Evolutionary conservation across 37 sponge, comb jelly and placozoan genomes (phyloP), one percentile per base, ranked within the genome.

Genomic region (Theonella swinhoei): DNA sequence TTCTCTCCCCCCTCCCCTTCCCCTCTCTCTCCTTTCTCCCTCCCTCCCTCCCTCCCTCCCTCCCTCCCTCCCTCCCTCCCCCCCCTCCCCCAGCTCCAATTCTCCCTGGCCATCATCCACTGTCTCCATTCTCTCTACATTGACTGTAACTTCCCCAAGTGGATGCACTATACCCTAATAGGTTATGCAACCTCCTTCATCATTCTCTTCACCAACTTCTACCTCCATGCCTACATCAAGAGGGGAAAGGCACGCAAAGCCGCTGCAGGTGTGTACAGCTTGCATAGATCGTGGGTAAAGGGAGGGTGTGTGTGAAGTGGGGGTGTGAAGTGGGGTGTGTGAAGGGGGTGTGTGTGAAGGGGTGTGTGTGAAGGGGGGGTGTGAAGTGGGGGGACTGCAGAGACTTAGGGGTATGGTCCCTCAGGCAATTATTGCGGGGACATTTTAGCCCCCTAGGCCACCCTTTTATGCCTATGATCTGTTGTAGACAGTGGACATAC

Each of bases 121-220:
- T 84, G 85, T 28, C 22, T 67, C 38, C 77, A 90, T 64, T 87
- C 93, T 22, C 79, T 95, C 35, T 87, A 87, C 85, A 92, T 87
- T 69, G 90, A 87, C 78, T 95, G 96, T 67, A 83, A 89, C 80
- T 95, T 92, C 78, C 93, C 96, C 22, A 92, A 88, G 67, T 92
- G 96, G 93, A 95, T 95, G 93, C 92, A 95, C 64, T 87, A 81
- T 68, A 87, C 88, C 34, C 84, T 89, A 0, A 76, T 92, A 14
- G 88, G 85, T 38, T 95, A 95, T 34, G 89, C 91, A 41, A 82
- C 62, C 5, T 88, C 93, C 29, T 89, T 92, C 63, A 73, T 95
- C 32, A 60, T 89, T 60, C 90, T 95, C 74, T 95, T 95, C 85
- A 87, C 86, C 58, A 95, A 95, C 85, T 95, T 95, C 83, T 95